Conservation (phyloP, 2,888 invertebrate species). For the Frankliniella intonsa region DNA sequence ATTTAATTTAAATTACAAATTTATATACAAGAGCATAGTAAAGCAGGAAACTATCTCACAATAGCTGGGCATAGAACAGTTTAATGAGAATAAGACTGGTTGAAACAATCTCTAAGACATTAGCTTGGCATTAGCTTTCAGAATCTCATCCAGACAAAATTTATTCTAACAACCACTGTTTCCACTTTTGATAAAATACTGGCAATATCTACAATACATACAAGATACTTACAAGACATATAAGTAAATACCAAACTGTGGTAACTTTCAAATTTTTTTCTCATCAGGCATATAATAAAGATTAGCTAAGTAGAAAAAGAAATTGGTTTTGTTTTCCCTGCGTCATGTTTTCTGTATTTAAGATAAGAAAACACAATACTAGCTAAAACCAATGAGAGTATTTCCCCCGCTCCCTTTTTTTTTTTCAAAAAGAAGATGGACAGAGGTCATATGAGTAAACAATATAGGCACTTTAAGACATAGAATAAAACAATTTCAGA, state of each 20-base stretch:
- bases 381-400: no score
- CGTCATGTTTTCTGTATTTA: no score
- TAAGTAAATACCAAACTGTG: conserved; percentile 4
- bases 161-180: neutral
- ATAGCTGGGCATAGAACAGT: neutral
- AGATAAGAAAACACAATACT: no score
- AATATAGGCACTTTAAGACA: neutral
- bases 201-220: neutral
- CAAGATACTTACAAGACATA: neutral
- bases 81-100: no score
- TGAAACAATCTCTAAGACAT: neutral
- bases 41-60: neutral
- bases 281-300: no score
- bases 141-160: neutral
- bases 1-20: no score
- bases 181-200: neutral
- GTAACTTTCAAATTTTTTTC: neutral
- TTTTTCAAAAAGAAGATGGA: no score
- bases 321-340: no score
- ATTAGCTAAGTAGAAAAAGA: no score
- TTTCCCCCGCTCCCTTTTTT: no score
- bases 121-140: neutral
- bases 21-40: neutral
- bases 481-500: neutral
- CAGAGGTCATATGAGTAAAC: neutral